Evolutionary conservation across 2,888 invertebrate genomes (phyloP).

Genomic region (Terebella lapidaria): DNA sequence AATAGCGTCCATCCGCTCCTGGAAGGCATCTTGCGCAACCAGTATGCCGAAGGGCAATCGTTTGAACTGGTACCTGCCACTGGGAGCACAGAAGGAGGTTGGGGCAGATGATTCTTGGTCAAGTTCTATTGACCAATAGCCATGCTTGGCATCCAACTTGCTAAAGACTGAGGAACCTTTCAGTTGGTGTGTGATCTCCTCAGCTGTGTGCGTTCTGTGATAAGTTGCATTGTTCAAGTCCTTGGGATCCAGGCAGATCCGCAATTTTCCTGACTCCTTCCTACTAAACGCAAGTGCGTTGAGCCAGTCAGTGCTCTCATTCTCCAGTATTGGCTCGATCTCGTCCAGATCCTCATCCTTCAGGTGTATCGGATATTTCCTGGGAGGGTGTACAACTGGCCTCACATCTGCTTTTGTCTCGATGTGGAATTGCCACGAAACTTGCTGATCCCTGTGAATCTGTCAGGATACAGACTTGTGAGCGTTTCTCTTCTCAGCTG

Average conservation of each 20-base stretch:
- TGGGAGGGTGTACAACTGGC: not conserved
- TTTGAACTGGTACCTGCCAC: not conserved
- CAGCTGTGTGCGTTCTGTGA: constrained; percentile 13
- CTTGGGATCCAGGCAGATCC: constrained; percentile 17
- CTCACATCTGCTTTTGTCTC: not conserved
- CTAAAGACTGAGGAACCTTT: constrained; percentile 6
- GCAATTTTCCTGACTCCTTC: constrained; percentile 8
- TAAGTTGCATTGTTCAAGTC: constrained; percentile 15
- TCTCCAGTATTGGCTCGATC: constrained; percentile 1
- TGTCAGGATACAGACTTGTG: too few species aligned
- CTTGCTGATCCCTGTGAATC: too few species aligned
- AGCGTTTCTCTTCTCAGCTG: constrained; percentile 17
- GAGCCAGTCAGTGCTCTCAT: constrained; percentile 13
- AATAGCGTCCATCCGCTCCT: constrained; percentile 3
- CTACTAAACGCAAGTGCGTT: constrained; percentile 6
- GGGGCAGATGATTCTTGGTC: constrained; percentile 2
- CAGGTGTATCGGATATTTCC: constrained; percentile 3
- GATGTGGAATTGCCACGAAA: too few species aligned
- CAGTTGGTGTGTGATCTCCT: constrained; percentile 15
- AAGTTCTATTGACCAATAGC: constrained; percentile 18
- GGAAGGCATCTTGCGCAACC: constrained; percentile 9
- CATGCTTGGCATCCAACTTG: constrained; percentile 19
- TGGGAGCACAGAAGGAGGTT: constrained; percentile 13
- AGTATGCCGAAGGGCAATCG: constrained; percentile 7
- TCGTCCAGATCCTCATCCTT: constrained; percentile 8